Evolutionary conservation across 37 sponge, comb jelly and placozoan genomes (phyloP), one percentile per base, ranked within the genome.

Genomic region (Aplysina aerophoba): DNA sequence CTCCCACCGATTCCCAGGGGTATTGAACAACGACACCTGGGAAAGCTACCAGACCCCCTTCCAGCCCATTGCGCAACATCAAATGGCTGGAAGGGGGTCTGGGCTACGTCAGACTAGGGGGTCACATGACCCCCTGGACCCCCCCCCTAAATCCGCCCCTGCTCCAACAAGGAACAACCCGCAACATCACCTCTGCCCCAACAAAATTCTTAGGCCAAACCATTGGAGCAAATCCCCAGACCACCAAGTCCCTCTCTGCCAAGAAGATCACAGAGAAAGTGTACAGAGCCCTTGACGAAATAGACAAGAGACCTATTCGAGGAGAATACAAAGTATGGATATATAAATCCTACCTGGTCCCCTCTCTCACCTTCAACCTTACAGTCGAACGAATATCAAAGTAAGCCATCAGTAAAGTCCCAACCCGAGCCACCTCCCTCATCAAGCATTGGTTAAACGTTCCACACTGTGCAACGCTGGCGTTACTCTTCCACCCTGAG

Each of bases 261-360:
- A 60, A 59, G 31, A 61, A 71, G 20, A 17, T 84, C 11, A 16
- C 21, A 71, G 27, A 30, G 19, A 84, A 71, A 55, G 55, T 84
- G 17, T 25, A 13, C 27, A 15, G 21, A 6, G 83, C 83, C 5
- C 40, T 83, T n/a, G 37, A 41, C 13, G 22, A 16, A 36, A 84
- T 84, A 4, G 85, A 84, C 71, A 44, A 40, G 6, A 62, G 85
- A 56, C 85, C 85, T 2, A 84, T 84, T 33, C 33, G 85, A 34
- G 85, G 85, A 8, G 85, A 72, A 39, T 84, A 72, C 31, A 73
- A 84, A 21, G n/a, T 50, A 4, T 69, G 73, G 73, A 69, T 72
- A 31, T 84, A 69, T 50, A 84, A 72, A 30, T 57, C 13, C 37
- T 84, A 72, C 38, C 56, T 84, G 37, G 73, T 56, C 55, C 64